These are phyloP conservation scores for Melanaphis sacchari DNA, from an alignment of 1,140 invertebrate genomes.

Conservation along the genomic window DNA sequence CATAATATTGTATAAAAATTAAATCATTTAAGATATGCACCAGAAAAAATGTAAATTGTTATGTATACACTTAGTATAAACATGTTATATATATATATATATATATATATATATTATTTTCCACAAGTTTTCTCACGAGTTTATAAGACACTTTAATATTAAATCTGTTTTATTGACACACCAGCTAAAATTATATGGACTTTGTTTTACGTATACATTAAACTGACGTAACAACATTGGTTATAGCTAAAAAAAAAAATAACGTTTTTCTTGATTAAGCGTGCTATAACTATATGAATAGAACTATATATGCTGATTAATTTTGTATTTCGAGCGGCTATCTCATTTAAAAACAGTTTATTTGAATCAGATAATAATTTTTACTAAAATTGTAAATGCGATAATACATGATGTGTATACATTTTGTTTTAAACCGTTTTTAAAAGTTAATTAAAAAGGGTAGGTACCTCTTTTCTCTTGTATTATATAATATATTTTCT, in stretches of 20 bases:
- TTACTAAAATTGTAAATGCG: neutral
- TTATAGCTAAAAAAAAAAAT: neutral
- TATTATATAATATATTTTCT: neutral
- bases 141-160: neutral
- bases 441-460: conserved; percentile 16
- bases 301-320: neutral
- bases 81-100: neutral
- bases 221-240: neutral
- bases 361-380: neutral
- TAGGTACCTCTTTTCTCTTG: neutral
- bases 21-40: neutral
- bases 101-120: neutral
- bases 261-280: neutral
- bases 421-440: neutral
- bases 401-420: neutral
- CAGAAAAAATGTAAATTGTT: neutral
- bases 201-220: neutral
- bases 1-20: neutral
- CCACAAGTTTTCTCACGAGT: neutral
- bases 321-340: neutral
- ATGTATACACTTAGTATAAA: neutral
- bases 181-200: neutral
- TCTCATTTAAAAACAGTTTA: neutral
- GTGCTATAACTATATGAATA: neutral
- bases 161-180: neutral